These are phyloP conservation scores for Hylaeus volcanicus DNA, from an alignment of 1,140 invertebrate genomes.

Conservation along the genomic window DNA sequence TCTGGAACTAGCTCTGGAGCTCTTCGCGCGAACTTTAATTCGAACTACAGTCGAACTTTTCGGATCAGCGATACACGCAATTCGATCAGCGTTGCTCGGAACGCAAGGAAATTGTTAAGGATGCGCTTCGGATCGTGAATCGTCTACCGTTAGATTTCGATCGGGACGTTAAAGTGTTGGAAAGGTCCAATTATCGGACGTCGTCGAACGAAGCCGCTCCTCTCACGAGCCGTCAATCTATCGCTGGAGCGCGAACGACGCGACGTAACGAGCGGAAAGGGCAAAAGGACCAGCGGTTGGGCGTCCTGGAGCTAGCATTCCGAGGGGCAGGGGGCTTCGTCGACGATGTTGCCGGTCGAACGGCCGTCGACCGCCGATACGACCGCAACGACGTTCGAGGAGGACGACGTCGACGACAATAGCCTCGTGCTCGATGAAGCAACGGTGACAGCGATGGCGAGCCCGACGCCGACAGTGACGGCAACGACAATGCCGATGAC, in stretches of 20 bases:
- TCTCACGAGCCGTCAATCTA: slow-evolving; percentile 28
- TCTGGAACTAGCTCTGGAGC: too few species aligned
- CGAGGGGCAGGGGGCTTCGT: slow-evolving; percentile 4
- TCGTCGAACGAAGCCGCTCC: slow-evolving; percentile 10
- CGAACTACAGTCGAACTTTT: too few species aligned
- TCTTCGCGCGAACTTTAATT: too few species aligned
- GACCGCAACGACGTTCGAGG: slow-evolving; percentile 23
- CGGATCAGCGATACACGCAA: too few species aligned
- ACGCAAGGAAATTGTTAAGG: too few species aligned
- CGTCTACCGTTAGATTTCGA: slow-evolving; percentile 50
- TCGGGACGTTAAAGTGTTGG: slow-evolving; percentile 7
- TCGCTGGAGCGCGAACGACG: slow-evolving; percentile 24
- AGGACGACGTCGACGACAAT: slow-evolving; percentile 41
- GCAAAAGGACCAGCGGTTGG: neutral
- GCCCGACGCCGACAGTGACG: slow-evolving; percentile 50
- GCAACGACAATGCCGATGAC: slow-evolving; percentile 52
- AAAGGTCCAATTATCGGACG: slow-evolving; percentile 57
- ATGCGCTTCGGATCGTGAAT: slow-evolving; percentile 43
- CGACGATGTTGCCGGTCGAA: slow-evolving; percentile 8
- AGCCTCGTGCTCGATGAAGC: slow-evolving; percentile 41
- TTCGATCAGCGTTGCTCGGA: too few species aligned
- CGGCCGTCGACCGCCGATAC: slow-evolving; percentile 22
- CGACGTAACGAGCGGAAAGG: slow-evolving; percentile 31
- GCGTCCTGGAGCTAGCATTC: neutral
- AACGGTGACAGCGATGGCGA: slow-evolving; percentile 42